A percentile compares a stretch with the other conserved stretches of the same genome.
Evolutionary conservation across 2,888 invertebrate species (phyloP).

Genomic region (Agrotis ipsilon): DNA sequence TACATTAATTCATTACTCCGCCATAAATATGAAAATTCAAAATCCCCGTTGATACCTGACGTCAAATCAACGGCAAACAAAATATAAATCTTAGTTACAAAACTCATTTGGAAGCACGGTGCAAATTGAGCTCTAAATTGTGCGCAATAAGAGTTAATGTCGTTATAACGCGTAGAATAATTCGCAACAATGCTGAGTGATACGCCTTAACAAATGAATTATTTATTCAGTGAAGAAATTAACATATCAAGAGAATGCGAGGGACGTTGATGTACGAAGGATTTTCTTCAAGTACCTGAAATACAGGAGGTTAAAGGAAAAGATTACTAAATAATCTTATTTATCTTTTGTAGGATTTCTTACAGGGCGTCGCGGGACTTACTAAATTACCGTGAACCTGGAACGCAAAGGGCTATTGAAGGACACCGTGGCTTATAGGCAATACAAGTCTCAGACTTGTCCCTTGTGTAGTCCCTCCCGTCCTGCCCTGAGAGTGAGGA

Average conservation of each 20-base stretch:
- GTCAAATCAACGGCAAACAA: slow-evolving; percentile 67
- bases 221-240: slow-evolving; percentile 89
- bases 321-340: too few species aligned
- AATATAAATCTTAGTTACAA: slow-evolving; percentile 69
- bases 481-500: too few species aligned
- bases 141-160: slow-evolving; percentile 64
- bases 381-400: too few species aligned
- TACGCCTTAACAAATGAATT: slow-evolving; percentile 88
- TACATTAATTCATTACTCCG: slow-evolving; percentile 55
- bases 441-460: too few species aligned
- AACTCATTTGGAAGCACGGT: slow-evolving; percentile 59
- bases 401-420: too few species aligned
- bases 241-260: slow-evolving; percentile 86
- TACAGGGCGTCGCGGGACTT: too few species aligned
- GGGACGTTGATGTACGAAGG: slow-evolving; percentile 53
- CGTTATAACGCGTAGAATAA: slow-evolving; percentile 65
- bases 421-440: too few species aligned
- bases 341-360: too few species aligned
- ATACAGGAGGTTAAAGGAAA: slow-evolving; percentile 1
- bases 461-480: too few species aligned
- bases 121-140: slow-evolving; percentile 68
- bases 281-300: slow-evolving; percentile 1
- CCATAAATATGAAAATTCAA: slow-evolving; percentile 62
- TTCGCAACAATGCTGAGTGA: slow-evolving; percentile 81
- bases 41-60: slow-evolving; percentile 63